These are phyloP conservation scores for Tortricodes alternella DNA, from an alignment of 2,888 invertebrate genomes.

Conservation along the genomic window DNA sequence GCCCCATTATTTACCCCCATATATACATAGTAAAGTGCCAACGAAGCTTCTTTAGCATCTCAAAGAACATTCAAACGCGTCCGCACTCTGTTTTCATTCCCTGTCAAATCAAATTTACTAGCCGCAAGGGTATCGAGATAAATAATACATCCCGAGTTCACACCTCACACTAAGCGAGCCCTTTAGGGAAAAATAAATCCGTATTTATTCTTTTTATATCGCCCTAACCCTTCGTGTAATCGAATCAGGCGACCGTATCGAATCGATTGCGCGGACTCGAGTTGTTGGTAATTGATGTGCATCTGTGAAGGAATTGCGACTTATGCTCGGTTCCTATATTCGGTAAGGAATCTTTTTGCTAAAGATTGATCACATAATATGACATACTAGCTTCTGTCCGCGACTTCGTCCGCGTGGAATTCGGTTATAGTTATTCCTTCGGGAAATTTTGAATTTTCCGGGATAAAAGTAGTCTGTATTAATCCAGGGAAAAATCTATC, in stretches of 20 bases:
- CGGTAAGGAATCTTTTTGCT: too few relatives aligned
- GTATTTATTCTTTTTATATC: constrained; percentile 81
- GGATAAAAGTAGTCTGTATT: too few relatives aligned
- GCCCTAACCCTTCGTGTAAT: constrained; percentile 68
- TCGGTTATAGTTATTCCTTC: too few relatives aligned
- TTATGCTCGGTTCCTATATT: too few relatives aligned
- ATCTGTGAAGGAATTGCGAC: constrained; percentile 29
- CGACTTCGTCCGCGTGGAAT: too few relatives aligned
- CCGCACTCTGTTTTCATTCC: constrained; percentile 69
- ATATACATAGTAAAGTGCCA: too few relatives aligned
- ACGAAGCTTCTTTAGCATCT: neutral
- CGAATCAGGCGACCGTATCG: constrained; percentile 73
- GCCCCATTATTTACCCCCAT: too few relatives aligned
- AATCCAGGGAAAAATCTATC: too few relatives aligned
- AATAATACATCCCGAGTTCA: constrained; percentile 78
- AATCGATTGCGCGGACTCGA: constrained; percentile 51
- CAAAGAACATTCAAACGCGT: constrained; percentile 31
- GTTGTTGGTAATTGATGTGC: constrained; percentile 27
- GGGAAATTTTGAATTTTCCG: too few relatives aligned
- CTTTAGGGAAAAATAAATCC: constrained; percentile 82
- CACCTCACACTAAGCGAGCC: constrained; percentile 74
- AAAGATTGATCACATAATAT: too few relatives aligned
- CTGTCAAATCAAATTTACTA: constrained; percentile 70
- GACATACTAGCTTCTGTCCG: too few relatives aligned
- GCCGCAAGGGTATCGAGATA: constrained; percentile 67